A percentile compares a stretch with the other conserved stretches of the same genome.
These are phyloP conservation scores for Isoperla grammatica DNA, from an alignment of 2,888 invertebrate species.

Conservation along the genomic window DNA sequence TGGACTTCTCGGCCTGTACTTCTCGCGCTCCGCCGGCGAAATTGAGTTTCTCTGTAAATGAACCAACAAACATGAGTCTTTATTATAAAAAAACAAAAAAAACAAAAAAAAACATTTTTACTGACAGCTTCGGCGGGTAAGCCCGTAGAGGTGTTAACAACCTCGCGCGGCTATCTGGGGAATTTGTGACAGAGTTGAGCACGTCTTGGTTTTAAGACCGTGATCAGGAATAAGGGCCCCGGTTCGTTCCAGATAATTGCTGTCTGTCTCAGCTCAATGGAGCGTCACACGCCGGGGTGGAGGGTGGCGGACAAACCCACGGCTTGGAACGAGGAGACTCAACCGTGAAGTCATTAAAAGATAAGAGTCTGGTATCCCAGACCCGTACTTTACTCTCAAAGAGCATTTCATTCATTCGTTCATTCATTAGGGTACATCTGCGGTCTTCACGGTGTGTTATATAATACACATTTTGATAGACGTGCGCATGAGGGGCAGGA, in stretches of 20 bases:
- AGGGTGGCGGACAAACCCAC: too few relatives aligned
- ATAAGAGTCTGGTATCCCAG: too few relatives aligned
- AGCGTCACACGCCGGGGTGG: slow-evolving; percentile 1
- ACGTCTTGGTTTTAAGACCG: neutral
- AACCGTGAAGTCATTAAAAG: too few relatives aligned
- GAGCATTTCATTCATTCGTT: too few relatives aligned
- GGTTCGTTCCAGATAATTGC: slow-evolving; percentile 23
- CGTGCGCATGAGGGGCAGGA: slow-evolving; percentile 4
- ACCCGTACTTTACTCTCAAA: too few relatives aligned
- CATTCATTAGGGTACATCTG: too few relatives aligned
- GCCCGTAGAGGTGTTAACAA: slow-evolving; percentile 3
- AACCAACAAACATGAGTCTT: slow-evolving; percentile 26
- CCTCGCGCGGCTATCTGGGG: neutral
- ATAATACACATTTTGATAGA: too few relatives aligned
- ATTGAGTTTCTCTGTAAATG: slow-evolving; percentile 72
- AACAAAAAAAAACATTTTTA: neutral
- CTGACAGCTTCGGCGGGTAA: neutral
- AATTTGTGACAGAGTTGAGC: neutral
- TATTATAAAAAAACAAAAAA: too few relatives aligned
- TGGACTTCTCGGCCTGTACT: slow-evolving; percentile 75
- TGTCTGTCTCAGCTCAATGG: slow-evolving; percentile 15
- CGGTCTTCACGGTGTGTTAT: too few relatives aligned
- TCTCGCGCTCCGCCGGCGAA: slow-evolving; percentile 77
- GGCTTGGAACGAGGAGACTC: too few relatives aligned
- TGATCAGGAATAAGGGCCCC: neutral